Conservation (phyloP, 2,113 vertebrate genomes). For the Clarias gariepinus region DNA sequence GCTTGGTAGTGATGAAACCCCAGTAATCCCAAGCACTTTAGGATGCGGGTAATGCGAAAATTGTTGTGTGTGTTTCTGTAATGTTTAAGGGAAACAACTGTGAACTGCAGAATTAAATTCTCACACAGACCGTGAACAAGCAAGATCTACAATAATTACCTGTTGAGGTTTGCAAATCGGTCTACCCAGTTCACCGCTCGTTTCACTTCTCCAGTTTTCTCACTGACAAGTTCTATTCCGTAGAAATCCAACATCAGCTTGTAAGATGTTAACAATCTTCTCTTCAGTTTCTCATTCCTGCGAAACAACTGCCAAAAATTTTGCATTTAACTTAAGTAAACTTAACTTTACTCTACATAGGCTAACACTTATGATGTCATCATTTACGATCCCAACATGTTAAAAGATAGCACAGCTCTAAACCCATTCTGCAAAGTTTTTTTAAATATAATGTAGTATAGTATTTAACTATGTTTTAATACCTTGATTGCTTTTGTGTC, state of each 20-base stretch:
- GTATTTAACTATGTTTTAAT: not conserved
- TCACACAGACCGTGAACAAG: not conserved
- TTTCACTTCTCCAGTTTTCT: conserved; percentile 70
- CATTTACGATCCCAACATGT: too few species aligned
- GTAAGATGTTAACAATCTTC: conserved; percentile 80
- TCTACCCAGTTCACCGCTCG: conserved; percentile 74
- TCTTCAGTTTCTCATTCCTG: conserved; percentile 57
- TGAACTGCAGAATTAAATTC: not conserved
- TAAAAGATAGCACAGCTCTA: not conserved
- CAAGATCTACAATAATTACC: conserved; percentile 64
- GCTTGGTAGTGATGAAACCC: conserved; percentile 81
- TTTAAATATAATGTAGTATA: not conserved
- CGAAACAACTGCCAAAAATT: conserved; percentile 71
- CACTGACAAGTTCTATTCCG: conserved; percentile 72
- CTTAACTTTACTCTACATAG: too few species aligned
- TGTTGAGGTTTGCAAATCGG: conserved; percentile 82
- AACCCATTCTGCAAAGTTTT: not conserved
- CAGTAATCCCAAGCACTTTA: conserved; percentile 91
- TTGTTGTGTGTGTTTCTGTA: conserved; percentile 86
- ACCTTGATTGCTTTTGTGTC: conserved; percentile 79
- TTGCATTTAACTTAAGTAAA: not conserved
- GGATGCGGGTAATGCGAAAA: conserved; percentile 88
- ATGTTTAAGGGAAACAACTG: not conserved
- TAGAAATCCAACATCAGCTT: conserved; percentile 92
- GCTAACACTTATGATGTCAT: not conserved